Percentiles rank a stretch among this genome's conserved stretches.
phyloP scores from a whole-genome alignment of 2,113 vertebrate genomes.

The Larimichthys polyactis region DNA sequence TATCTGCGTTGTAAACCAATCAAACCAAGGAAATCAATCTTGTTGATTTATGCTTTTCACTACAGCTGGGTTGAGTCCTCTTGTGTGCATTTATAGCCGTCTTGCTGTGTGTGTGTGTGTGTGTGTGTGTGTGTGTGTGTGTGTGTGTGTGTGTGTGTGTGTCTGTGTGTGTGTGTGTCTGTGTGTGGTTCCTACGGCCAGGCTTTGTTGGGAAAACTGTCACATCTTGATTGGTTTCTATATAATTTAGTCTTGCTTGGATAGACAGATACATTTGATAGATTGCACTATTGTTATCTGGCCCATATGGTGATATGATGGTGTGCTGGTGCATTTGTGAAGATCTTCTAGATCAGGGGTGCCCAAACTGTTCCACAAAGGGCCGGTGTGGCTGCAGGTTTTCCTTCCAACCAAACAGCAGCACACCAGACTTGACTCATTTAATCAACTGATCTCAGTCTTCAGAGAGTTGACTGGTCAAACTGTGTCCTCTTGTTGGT shows the following conservation, averaged over 20 bases:
- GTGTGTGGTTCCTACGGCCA: slow-evolving; percentile 24
- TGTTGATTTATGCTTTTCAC: slow-evolving; percentile 57
- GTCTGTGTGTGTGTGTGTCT: slow-evolving; percentile 4
- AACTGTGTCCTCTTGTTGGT: no score
- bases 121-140: no score
- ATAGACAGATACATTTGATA: slow-evolving; percentile 24
- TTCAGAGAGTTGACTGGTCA: no score
- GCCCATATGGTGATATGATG: not conserved
- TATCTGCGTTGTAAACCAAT: slow-evolving; percentile 51
- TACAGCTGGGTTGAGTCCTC: slow-evolving; percentile 46
- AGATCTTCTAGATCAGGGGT: not conserved
- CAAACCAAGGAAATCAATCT: slow-evolving; percentile 53
- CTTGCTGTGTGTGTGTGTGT: no score
- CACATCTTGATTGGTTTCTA: slow-evolving; percentile 47
- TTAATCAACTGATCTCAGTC: no score
- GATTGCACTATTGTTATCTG: slow-evolving; percentile 24
- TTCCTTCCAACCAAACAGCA: no score
- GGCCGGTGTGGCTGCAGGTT: no score
- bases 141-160: slow-evolving; percentile 1
- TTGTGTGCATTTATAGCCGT: slow-evolving; percentile 44
- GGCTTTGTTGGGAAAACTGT: slow-evolving; percentile 45
- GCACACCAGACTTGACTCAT: no score
- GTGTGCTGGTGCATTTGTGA: slow-evolving; percentile 7
- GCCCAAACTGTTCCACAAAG: no score
- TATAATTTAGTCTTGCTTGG: slow-evolving; percentile 39